Base-by-base conservation (phyloP, 1,140 invertebrate species). In the Drosophila bipectinata region DNA sequence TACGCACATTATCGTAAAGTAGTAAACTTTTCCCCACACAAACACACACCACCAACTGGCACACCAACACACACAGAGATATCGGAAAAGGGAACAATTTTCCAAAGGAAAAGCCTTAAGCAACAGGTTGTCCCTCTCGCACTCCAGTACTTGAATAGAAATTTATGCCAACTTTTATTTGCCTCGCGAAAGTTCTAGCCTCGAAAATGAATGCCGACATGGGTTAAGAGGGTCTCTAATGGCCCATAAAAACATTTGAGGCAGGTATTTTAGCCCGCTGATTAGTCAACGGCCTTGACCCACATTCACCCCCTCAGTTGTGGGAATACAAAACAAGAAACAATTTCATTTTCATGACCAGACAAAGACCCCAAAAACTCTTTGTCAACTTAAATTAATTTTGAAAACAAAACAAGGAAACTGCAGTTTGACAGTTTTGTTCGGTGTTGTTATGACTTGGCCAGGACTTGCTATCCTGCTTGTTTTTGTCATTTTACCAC, bases 1-100 rank as follows among this genome's bases (percentile, higher is more conserved):
- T 90, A 90, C 84, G 85, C 85, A 90, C 80, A 77, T 89, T 89
- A 89, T 88, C 84, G 83, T 87, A 88, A 87, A 83, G 37, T 79
- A 79, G 71, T 66, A 79, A 79, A 88, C 57, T 76, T 88, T 53
- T 26, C 44, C 44, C 18, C 44, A 44, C 52, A 26, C 37, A 8
- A 48, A 45, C 34, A 37, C 55, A 61, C 10, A 58, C 55, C 21
- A 21, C 21, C 21, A 21, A 45, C 28, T 45, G 26, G 26, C 26
- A 28, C 26, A 28, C 24, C 37, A 41, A 10, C 8, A 44, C 45
- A 47, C 32, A 39, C 55, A 57, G 14, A 57, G 55, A 48, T 28
- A 54, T 44, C 12, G 21, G 32, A 37, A 32, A 21, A 39, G 37
- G 60, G 56, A 54, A 73, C 60, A 75, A 66, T 64, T 71, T 74